phyloP scores from a whole-genome alignment of 2,113 vertebrate genomes.

The Ondatra zibethicus region DNA sequence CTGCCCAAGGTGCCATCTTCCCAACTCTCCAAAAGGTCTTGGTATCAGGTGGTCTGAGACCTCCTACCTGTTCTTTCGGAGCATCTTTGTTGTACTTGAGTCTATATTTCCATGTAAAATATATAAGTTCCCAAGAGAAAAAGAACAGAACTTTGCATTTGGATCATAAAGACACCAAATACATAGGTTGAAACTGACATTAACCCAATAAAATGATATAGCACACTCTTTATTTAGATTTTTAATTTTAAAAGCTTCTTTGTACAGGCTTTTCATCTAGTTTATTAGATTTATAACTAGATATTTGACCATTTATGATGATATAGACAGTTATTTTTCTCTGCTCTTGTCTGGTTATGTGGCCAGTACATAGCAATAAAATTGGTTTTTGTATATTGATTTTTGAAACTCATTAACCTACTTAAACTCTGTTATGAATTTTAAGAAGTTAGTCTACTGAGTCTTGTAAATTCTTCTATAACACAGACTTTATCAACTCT shows the following conservation, averaged over 20 bases:
- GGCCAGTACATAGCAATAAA: conserved; percentile 11
- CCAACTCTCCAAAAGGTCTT: not conserved
- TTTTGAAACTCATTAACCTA: conserved; percentile 23
- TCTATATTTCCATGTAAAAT: conserved; percentile 11
- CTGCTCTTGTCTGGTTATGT: conserved; percentile 13
- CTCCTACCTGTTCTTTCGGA: not conserved
- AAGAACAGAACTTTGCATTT: conserved; percentile 5
- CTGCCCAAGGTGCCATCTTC: not conserved
- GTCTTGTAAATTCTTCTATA: conserved; percentile 30
- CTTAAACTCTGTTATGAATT: conserved; percentile 44
- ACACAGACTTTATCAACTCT: not conserved
- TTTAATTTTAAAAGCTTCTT: not conserved
- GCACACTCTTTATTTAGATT: not conserved
- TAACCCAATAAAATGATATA: not conserved
- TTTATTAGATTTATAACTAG: conserved; percentile 24
- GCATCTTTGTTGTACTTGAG: not conserved
- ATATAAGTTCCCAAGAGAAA: not conserved
- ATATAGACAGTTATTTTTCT: not conserved
- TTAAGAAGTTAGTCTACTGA: conserved; percentile 35
- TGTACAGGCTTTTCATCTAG: not conserved
- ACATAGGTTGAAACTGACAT: not conserved
- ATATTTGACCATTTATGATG: not conserved
- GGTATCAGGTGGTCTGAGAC: not conserved
- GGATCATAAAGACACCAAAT: not conserved
- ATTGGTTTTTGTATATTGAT: conserved; percentile 37